phyloP scores from a whole-genome alignment of 1,140 invertebrate species.

The Thaumatotibia leucotreta region DNA sequence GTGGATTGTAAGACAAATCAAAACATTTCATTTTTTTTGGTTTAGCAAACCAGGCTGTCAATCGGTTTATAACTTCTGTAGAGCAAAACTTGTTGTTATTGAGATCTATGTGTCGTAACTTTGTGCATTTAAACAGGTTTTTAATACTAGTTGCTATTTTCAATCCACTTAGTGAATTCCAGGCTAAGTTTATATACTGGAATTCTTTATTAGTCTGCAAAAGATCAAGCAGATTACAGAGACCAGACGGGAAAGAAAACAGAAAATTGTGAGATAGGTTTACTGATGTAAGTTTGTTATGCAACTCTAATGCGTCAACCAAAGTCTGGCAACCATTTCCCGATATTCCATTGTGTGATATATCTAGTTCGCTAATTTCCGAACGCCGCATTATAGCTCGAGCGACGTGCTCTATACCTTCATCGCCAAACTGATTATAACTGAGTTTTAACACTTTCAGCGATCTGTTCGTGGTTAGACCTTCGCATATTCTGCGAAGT shows the following conservation, averaged over 20 bases:
- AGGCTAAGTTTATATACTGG: slow-evolving; percentile 49
- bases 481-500: slow-evolving; percentile 52
- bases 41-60: neutral
- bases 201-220: slow-evolving; percentile 39
- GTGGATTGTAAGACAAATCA: neutral
- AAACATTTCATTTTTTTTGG: neutral
- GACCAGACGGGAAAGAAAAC: slow-evolving; percentile 31
- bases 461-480: slow-evolving; percentile 52
- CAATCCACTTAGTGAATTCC: slow-evolving; percentile 42
- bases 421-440: slow-evolving; percentile 60
- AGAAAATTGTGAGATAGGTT: slow-evolving; percentile 74
- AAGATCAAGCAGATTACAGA: slow-evolving; percentile 27
- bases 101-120: slow-evolving; percentile 41
- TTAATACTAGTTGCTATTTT: slow-evolving; percentile 38
- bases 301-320: slow-evolving; percentile 56
- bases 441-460: slow-evolving; percentile 56
- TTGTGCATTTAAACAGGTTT: slow-evolving; percentile 31
- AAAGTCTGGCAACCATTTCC: slow-evolving; percentile 46
- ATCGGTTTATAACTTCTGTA: slow-evolving; percentile 28
- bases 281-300: slow-evolving; percentile 60
- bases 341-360: slow-evolving; percentile 66
- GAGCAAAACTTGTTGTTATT: slow-evolving; percentile 48
- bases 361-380: slow-evolving; percentile 48
- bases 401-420: slow-evolving; percentile 47
- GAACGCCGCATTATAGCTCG: slow-evolving; percentile 46